phyloP scores from a whole-genome alignment of 2,113 vertebrate species.

The Rhombomys opimus region DNA sequence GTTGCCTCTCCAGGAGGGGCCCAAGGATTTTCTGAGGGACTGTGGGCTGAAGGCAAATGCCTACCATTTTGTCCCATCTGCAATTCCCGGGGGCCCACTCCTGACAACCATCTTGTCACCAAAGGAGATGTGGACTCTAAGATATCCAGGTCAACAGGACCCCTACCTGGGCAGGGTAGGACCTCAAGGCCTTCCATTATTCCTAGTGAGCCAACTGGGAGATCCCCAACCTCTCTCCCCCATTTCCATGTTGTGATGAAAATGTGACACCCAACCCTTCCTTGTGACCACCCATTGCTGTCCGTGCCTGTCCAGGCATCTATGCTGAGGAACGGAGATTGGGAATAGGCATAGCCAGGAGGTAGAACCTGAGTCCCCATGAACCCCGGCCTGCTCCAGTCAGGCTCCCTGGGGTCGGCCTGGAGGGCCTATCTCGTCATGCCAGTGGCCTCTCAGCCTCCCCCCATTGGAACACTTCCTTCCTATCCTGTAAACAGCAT shows the following conservation, averaged over 20 bases:
- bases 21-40: not conserved
- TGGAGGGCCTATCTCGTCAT: not conserved
- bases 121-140: not conserved
- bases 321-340: no score
- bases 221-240: not conserved
- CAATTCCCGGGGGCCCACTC: not conserved
- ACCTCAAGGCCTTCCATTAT: not conserved
- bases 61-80: not conserved
- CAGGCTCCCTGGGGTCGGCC: not conserved
- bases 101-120: not conserved
- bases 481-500: not conserved
- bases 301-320: not conserved
- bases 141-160: not conserved
- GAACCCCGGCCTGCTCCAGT: not conserved
- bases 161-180: not conserved
- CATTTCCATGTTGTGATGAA: rapidly evolving
- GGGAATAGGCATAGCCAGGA: not conserved
- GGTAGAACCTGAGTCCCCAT: not conserved
- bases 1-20: not conserved
- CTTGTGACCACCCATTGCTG: rapidly evolving
- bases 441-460: not conserved
- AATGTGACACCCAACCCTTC: no score
- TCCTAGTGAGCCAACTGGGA: not conserved
- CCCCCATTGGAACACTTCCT: not conserved
- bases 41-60: not conserved